Conservation (phyloP, 2,113 vertebrate species). For the Climacteris rufus region DNA sequence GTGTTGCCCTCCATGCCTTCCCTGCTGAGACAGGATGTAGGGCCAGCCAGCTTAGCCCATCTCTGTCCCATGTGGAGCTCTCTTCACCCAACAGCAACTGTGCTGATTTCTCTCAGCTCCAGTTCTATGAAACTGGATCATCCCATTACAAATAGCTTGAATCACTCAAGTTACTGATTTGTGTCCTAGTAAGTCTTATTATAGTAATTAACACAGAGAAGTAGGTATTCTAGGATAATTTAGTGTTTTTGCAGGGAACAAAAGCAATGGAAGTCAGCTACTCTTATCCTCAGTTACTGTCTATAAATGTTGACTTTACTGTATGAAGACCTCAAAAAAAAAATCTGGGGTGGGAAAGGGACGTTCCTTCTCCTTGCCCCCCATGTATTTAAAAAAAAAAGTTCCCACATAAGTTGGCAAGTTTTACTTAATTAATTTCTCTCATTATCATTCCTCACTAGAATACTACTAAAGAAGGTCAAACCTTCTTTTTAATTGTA, state of each 20-base stretch:
- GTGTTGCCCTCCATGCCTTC: accelerated
- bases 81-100: neutral
- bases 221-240: neutral
- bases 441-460: neutral
- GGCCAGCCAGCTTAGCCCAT: neutral
- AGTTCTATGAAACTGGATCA: neutral
- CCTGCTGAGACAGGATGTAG: accelerated
- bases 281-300: neutral
- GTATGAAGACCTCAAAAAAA: neutral
- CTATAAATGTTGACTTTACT: neutral
- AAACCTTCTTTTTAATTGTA: neutral
- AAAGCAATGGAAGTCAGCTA: neutral
- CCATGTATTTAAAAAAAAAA: neutral
- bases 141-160: neutral
- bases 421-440: neutral
- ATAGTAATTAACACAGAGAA: neutral
- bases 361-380: neutral
- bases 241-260: neutral
- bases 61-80: accelerated
- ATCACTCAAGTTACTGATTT: neutral
- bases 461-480: neutral
- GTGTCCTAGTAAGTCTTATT: neutral
- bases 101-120: neutral
- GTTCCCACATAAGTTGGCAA: neutral
- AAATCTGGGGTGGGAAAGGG: accelerated